A percentile compares a stretch with the other conserved stretches of the same genome.
Conservation (phyloP, 2,113 vertebrate genomes). For the Excalfactoria chinensis region DNA sequence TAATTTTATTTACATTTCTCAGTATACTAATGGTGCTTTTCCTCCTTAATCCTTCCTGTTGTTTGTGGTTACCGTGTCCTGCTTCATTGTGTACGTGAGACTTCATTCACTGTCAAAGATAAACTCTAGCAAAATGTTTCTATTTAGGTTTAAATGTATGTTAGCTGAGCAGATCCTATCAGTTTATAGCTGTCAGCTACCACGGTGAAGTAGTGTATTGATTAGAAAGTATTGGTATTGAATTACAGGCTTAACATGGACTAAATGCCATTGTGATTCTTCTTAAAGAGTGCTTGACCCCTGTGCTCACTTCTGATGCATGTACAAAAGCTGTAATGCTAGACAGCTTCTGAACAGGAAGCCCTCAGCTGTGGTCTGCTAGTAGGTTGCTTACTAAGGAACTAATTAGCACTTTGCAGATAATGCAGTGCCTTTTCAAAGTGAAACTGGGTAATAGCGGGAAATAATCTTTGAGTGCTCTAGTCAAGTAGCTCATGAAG, state of each 20-base stretch:
- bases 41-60: neutral
- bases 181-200: conserved; percentile 33
- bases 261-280: conserved; percentile 55
- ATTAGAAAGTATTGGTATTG: conserved; percentile 58
- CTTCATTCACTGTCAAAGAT: conserved; percentile 1
- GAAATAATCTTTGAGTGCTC: neutral
- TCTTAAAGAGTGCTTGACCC: conserved; percentile 45
- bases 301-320: neutral
- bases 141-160: neutral
- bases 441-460: neutral
- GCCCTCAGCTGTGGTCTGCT: neutral
- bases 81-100: neutral
- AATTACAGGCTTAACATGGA: conserved; percentile 48
- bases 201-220: conserved; percentile 15
- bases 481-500: neutral
- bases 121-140: conserved; percentile 21
- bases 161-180: conserved; percentile 48
- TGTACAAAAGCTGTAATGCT: conserved; percentile 5
- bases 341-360: neutral
- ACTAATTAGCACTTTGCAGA: neutral
- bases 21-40: neutral
- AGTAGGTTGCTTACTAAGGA: neutral
- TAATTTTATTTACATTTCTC: neutral
- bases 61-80: neutral
- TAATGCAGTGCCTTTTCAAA: neutral